Percentiles rank a stretch among this genome's conserved stretches.
Evolutionary conservation across 2,113 vertebrate genomes (phyloP).

Genomic region (Acrocephalus arundinaceus): DNA sequence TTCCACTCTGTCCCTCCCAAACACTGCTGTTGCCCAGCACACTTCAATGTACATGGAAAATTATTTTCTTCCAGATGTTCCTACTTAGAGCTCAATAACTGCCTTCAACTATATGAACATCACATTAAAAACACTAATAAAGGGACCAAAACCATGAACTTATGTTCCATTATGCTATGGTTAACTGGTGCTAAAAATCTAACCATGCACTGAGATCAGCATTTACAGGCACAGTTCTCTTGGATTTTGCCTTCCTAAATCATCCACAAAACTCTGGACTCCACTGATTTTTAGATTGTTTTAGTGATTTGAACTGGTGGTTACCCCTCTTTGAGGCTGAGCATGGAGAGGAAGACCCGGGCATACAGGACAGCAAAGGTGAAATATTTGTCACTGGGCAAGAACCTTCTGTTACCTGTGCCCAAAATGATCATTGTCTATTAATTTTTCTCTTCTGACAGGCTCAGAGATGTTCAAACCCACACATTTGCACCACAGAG

Average conservation of each 20-base stretch:
- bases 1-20: conserved; percentile 6
- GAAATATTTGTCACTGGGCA: neutral
- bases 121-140: neutral
- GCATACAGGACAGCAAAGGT: conserved; percentile 30
- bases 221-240: neutral
- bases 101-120: neutral
- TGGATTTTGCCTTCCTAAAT: neutral
- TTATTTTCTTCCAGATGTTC: conserved; percentile 32
- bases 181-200: neutral
- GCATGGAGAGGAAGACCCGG: conserved; percentile 68
- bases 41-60: neutral
- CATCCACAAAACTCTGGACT: neutral
- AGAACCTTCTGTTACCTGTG: neutral
- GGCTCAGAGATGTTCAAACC: neutral
- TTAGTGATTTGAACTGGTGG: conserved; percentile 67
- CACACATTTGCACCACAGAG: neutral
- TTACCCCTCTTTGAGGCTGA: conserved; percentile 76
- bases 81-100: neutral
- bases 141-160: neutral
- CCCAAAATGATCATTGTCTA: rapidly evolving
- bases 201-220: neutral
- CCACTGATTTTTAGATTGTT: neutral
- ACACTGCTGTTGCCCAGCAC: neutral
- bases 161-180: neutral
- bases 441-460: neutral